phyloP scores from a whole-genome alignment of 2,797 vertebrate genomes.

The Pangasius krempfi region DNA sequence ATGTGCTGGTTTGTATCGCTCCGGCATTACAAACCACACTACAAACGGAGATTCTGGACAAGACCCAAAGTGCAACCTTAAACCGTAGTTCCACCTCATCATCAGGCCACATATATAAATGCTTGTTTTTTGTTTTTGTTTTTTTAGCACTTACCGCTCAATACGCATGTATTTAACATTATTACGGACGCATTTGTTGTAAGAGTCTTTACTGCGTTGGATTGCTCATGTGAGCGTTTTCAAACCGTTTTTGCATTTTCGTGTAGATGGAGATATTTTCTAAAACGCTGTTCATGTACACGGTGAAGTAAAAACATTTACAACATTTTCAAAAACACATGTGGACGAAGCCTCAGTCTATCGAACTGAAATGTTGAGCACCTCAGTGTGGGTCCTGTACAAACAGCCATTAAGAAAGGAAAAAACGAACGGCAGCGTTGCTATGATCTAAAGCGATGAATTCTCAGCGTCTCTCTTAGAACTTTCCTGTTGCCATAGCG shows the following conservation, averaged over 20 bases:
- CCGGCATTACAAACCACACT: background rate
- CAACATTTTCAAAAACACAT: background rate
- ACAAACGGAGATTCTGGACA: background rate
- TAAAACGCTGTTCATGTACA: background rate
- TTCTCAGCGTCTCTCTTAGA: conserved; percentile 17
- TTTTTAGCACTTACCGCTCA: background rate
- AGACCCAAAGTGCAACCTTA: background rate
- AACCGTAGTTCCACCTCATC: background rate
- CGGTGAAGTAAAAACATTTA: no score
- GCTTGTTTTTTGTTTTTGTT: background rate
- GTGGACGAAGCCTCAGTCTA: background rate
- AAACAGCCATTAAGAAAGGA: background rate
- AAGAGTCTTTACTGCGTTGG: background rate
- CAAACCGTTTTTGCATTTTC: background rate
- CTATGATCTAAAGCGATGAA: conserved; percentile 20
- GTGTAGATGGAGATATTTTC: background rate
- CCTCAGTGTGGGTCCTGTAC: background rate
- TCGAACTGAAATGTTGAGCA: background rate
- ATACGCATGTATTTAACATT: background rate
- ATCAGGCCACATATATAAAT: background rate
- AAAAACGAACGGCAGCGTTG: background rate
- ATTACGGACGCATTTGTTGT: background rate
- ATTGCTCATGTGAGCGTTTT: no score
- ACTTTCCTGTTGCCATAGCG: conserved; percentile 51
- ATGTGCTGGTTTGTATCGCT: no score